These are phyloP conservation scores for Mirza zaza DNA, from an alignment of 2,113 vertebrate genomes.

Conservation along the genomic window DNA sequence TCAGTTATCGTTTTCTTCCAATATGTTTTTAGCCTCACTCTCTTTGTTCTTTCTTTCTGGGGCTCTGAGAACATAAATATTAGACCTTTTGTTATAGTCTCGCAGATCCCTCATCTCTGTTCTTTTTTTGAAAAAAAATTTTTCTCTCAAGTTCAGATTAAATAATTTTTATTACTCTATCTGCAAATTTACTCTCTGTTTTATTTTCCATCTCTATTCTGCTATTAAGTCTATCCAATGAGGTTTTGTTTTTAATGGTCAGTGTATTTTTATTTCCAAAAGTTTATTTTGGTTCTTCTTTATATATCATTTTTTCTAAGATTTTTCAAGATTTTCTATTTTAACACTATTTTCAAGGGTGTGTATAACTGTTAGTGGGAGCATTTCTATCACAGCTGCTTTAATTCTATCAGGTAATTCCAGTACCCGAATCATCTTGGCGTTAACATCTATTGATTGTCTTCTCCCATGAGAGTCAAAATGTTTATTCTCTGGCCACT, in stretches of 20 bases:
- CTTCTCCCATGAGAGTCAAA: background rate
- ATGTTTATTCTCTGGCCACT: background rate
- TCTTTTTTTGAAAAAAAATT: background rate
- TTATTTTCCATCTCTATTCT: background rate
- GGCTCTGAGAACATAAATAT: background rate
- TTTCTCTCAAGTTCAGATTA: background rate
- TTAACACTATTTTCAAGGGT: background rate
- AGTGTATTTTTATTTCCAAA: background rate
- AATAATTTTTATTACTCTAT: background rate
- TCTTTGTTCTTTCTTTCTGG: background rate
- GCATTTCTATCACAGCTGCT: background rate
- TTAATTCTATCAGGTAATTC: background rate
- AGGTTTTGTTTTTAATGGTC: background rate
- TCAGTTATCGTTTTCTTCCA: background rate
- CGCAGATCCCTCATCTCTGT: background rate
- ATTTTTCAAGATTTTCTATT: background rate
- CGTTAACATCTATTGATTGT: background rate
- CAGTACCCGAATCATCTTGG: background rate
- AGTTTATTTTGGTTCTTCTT: background rate
- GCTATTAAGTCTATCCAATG: background rate
- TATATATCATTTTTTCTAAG: background rate
- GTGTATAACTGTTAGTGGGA: background rate
- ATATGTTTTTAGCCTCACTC: background rate
- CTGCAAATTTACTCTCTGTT: background rate
- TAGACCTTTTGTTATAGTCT: background rate